Conservation (phyloP, 2,113 vertebrate species). For the Maylandia zebra region DNA sequence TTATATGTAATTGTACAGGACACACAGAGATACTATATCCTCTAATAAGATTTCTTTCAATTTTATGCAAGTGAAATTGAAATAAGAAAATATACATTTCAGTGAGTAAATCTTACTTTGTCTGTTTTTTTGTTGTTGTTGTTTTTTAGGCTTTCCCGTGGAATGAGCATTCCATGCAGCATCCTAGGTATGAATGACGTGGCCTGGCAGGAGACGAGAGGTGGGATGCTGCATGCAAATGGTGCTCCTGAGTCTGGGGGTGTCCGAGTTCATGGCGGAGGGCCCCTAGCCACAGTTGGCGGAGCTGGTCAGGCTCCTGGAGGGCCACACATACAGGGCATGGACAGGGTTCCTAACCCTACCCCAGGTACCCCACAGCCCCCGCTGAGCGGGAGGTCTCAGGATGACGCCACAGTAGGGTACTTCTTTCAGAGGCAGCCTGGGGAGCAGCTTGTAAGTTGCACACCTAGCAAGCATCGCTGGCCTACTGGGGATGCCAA, state of each 20-base stretch:
- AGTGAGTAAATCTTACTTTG: not conserved
- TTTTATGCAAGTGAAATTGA: not conserved
- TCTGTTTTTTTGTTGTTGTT: not conserved
- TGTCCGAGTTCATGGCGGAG: constrained; percentile 50
- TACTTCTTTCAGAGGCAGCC: constrained; percentile 75
- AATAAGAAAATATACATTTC: not conserved
- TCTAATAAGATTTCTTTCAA: not conserved
- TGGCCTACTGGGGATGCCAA: constrained; percentile 68
- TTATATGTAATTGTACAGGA: not conserved
- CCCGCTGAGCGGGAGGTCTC: constrained; percentile 62
- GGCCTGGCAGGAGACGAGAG: constrained; percentile 77
- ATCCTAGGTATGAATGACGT: constrained; percentile 79
- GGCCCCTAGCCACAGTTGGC: constrained; percentile 49
- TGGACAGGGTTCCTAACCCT: constrained; percentile 58
- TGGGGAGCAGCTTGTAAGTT: constrained; percentile 66
- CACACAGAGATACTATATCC: not conserved
- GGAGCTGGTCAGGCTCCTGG: constrained; percentile 48
- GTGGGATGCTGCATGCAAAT: constrained; percentile 68
- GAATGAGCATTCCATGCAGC: constrained; percentile 76
- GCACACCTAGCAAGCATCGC: constrained; percentile 57
- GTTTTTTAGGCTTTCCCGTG: constrained; percentile 60
- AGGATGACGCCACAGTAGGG: constrained; percentile 65
- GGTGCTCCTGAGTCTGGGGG: constrained; percentile 61
- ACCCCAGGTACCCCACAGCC: constrained; percentile 54
- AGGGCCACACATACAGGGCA: constrained; percentile 55